Percentiles rank a stretch among this genome's conserved stretches.
These are phyloP conservation scores for Morone chrysops DNA, from an alignment of 2,113 vertebrate genomes.

Conservation along the genomic window DNA sequence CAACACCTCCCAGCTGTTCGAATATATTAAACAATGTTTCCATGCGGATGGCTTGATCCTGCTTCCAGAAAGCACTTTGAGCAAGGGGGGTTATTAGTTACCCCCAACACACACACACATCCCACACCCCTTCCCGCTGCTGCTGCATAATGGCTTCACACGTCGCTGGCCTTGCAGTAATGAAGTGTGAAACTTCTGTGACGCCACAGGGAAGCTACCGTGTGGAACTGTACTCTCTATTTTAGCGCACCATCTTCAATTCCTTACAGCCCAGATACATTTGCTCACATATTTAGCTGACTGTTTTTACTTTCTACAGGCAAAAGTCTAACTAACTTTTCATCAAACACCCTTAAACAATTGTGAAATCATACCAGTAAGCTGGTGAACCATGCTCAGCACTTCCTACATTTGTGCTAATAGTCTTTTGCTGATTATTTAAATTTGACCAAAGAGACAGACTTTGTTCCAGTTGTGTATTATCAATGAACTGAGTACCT, in stretches of 20 bases:
- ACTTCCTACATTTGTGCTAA: background rate
- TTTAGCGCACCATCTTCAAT: slow-evolving; percentile 56
- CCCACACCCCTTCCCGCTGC: slow-evolving; percentile 35
- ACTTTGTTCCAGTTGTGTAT: background rate
- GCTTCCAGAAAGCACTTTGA: slow-evolving; percentile 57
- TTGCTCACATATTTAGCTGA: slow-evolving; percentile 23
- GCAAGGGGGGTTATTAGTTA: slow-evolving; percentile 59
- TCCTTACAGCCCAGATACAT: slow-evolving; percentile 31
- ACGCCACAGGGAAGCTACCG: slow-evolving; percentile 60
- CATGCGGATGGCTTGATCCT: slow-evolving; percentile 64
- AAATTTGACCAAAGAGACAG: background rate
- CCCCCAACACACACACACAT: background rate
- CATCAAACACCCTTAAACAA: slow-evolving; percentile 26
- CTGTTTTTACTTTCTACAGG: slow-evolving; percentile 10
- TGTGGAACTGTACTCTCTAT: slow-evolving; percentile 63
- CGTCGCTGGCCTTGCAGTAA: slow-evolving; percentile 72
- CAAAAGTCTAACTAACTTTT: slow-evolving; percentile 19
- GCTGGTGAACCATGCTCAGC: background rate
- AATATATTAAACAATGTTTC: slow-evolving; percentile 71
- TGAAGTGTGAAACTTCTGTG: slow-evolving; percentile 78
- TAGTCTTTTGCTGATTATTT: background rate
- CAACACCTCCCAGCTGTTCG: slow-evolving; percentile 76
- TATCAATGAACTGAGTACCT: background rate
- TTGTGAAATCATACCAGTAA: background rate
- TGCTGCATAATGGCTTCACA: slow-evolving; percentile 73